A percentile compares a stretch with the other conserved stretches of the same genome.
These are phyloP conservation scores for Drosophila repletoides DNA, from an alignment of 1,140 invertebrate species.

Conservation along the genomic window DNA sequence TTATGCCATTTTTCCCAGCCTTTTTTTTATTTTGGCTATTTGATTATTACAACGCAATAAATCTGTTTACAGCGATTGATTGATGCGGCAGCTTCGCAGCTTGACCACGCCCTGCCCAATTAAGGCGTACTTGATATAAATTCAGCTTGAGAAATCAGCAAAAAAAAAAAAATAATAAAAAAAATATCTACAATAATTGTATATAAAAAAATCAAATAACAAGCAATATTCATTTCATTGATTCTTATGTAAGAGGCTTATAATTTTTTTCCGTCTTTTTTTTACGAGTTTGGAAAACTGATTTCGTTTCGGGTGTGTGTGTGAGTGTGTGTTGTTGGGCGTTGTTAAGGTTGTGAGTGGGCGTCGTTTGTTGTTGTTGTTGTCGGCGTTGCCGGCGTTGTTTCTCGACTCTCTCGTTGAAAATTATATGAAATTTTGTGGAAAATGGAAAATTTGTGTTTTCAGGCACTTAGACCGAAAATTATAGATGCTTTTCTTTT, in stretches of 20 bases:
- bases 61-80: slow-evolving; percentile 17
- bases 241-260: slow-evolving; percentile 32
- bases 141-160: background rate
- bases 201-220: slow-evolving; percentile 19
- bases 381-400: too few relatives aligned
- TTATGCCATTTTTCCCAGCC: too few relatives aligned
- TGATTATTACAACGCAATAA: background rate
- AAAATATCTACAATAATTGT: background rate
- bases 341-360: slow-evolving; percentile 2
- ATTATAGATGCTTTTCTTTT: slow-evolving; percentile 41
- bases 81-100: background rate
- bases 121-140: slow-evolving; percentile 12
- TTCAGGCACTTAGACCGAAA: slow-evolving; percentile 52
- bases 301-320: too few relatives aligned
- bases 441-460: slow-evolving; percentile 67
- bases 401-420: too few relatives aligned
- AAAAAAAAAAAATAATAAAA: background rate
- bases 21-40: too few relatives aligned
- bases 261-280: background rate
- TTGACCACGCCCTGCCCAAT: slow-evolving; percentile 19
- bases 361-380: slow-evolving; percentile 7
- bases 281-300: slow-evolving; percentile 13
- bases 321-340: slow-evolving; percentile 16
- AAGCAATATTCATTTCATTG: slow-evolving; percentile 21
- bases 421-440: slow-evolving; percentile 17